Evolutionary conservation across 2,113 vertebrate genomes (phyloP), one percentile per base, ranked within the genome.

Genomic region (Cynoglossus semilaevis): DNA sequence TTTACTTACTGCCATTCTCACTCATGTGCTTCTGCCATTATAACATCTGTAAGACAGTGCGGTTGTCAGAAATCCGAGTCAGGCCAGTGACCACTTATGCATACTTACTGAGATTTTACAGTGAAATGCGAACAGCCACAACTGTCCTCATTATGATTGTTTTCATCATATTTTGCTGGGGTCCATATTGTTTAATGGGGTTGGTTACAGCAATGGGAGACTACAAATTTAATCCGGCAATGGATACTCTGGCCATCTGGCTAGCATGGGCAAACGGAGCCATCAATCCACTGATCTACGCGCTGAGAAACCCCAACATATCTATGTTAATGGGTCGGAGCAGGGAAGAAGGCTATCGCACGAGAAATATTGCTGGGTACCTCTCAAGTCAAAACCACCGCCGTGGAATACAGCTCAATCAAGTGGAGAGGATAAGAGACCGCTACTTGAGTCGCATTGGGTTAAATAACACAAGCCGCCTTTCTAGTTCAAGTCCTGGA

Each of bases 11-110:
- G 74, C 96, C 95, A 48, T 97, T 96, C 55, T 91, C 93, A 44
- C 91, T 98, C 63, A 95, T 97, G 96, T 94, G 96, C 65, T 97
- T 97, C 85, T 98, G 96, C 72, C 96, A 97, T 83, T 95, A 94
- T 76, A 93, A 94, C 88, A 95, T 98, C 86, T 94, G 95, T 84
- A 94, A 91, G 65, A 92, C 94, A 0, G 94, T 94, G 49, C 88
- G 94, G 15, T 89, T 93, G 43, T 93, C 92, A 0, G 94, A 94
- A 76, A 92, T 93, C 85, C 87, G 94, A 0, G 94, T 97, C 53
- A 73, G 94, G 50, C 96, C 96, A 0, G 88, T 94, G 45, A 91
- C 93, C 74, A 93, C 95, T 1, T 94, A 94, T 1, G 93, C 94
- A 4, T 93, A 93, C 85, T 81, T 94, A 69, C 87, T 94, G 64